Evolutionary conservation across 2,113 vertebrate species (phyloP), one percentile per base, ranked within the genome.

Genomic region (Mormyrus lacerda): DNA sequence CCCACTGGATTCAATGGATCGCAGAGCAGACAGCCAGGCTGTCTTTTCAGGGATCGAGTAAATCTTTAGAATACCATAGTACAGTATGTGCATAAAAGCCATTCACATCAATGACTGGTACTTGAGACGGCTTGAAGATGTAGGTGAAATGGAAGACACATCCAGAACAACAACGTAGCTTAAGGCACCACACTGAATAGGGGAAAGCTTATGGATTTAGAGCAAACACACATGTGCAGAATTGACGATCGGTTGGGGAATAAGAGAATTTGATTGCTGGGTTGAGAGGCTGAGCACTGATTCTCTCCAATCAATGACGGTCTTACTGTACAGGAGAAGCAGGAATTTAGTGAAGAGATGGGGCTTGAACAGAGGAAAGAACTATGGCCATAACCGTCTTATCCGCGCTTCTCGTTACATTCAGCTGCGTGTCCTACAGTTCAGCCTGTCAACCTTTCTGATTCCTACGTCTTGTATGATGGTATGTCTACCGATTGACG

Each of bases 181-280:
- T 98, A 98, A 98, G 97, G 97, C 97, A 97, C 97, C 96, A 93
- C 96, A 94, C 96, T 93, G 93, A 94, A 94, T 96, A 94, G 95
- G 96, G 95, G 94, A 94, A 95, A 96, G 96, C 94, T 95, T 94
- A 94, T 94, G 94, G 93, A 95, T 94, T 93, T 94, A 94, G 91
- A 88, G 88, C 82, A 88, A 79, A 82, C 87, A 89, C 47, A 55
- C 82, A 84, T 82, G 55, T 65, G 73, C 69, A 88, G 39, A 89
- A 45, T 48, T 83, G 61, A n/a, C 42, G 39, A 45, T 89, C 51
- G 45, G 47, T 27, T 47, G 58, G 61, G 87, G 44, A 2, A 35
- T 42, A 51, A 84, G 61, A 84, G 61, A 90, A 42, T 17, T 61
- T 19, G 35, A 84, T 85, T 88, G 24, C 17, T n/a, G 13, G 51